phyloP scores from a whole-genome alignment of 1,140 invertebrate species.

The Rhyacophila brunnea region DNA sequence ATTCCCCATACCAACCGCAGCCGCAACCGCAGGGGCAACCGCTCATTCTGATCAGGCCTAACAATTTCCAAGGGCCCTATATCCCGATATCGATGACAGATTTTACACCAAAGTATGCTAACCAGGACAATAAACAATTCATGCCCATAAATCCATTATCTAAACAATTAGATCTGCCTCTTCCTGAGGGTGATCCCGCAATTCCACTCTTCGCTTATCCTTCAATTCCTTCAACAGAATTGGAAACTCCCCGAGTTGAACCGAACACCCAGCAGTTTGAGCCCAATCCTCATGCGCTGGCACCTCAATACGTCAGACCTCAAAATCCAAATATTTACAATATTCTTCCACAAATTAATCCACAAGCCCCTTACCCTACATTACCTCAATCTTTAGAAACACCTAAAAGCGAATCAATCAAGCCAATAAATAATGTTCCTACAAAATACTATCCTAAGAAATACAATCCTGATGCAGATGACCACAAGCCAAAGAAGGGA shows the following conservation, averaged over 20 bases:
- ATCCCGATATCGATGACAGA: not conserved
- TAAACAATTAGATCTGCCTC: conserved; percentile 31
- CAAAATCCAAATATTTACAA: conserved; percentile 8
- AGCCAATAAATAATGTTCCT: conserved; percentile 14
- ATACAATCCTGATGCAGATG: conserved; percentile 37
- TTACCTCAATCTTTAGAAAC: conserved; percentile 19
- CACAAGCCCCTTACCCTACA: conserved; percentile 16
- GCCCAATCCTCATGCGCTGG: conserved; percentile 14
- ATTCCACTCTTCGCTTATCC: conserved; percentile 1
- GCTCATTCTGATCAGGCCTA: too few relatives aligned
- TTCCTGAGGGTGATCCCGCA: conserved; percentile 7
- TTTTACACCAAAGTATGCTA: not conserved
- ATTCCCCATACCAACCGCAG: conserved; percentile 13
- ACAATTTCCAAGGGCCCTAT: too few relatives aligned
- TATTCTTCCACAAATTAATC: conserved; percentile 9
- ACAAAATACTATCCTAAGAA: conserved; percentile 27
- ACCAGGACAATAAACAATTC: conserved; percentile 4
- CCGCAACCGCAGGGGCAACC: too few relatives aligned
- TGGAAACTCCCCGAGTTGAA: conserved; percentile 21
- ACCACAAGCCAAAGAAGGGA: conserved; percentile 42
- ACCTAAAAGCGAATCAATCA: conserved; percentile 26
- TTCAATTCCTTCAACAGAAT: conserved; percentile 16
- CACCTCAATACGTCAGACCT: not conserved
- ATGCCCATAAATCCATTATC: conserved; percentile 27
- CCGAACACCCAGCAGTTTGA: conserved; percentile 18